Evolutionary conservation across 2,797 vertebrate species (phyloP).

Genomic region (Anabacerthia variegaticeps): DNA sequence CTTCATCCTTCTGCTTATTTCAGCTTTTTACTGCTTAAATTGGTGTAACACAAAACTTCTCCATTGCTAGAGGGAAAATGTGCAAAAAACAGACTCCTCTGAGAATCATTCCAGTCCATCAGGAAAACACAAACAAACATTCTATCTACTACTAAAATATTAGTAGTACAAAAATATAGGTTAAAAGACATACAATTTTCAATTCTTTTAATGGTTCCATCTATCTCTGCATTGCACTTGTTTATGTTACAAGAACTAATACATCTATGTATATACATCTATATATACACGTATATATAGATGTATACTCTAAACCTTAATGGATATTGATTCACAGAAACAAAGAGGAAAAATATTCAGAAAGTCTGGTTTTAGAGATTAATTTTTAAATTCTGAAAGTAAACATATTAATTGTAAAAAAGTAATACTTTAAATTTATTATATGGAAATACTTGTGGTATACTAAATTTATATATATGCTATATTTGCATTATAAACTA

Average conservation of each 20-base stretch:
- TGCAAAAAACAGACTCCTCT: neutral
- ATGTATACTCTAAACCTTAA: neutral
- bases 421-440: neutral
- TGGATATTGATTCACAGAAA: neutral
- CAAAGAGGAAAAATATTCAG: neutral
- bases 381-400: neutral
- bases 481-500: neutral
- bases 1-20: neutral
- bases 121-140: accelerated
- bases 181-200: neutral
- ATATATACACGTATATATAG: neutral
- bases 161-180: neutral
- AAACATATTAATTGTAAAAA: neutral
- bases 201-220: neutral
- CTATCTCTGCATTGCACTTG: neutral
- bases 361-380: neutral
- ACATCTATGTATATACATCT: neutral
- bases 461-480: neutral
- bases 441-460: neutral
- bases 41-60: neutral
- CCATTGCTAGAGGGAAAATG: neutral
- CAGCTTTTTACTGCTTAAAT: neutral
- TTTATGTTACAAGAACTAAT: neutral
- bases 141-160: neutral
- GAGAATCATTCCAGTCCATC: neutral